Evolutionary conservation across 2,888 invertebrate species (phyloP), one percentile per base, ranked within the genome.

Genomic region (Yponomeuta malinellus): DNA sequence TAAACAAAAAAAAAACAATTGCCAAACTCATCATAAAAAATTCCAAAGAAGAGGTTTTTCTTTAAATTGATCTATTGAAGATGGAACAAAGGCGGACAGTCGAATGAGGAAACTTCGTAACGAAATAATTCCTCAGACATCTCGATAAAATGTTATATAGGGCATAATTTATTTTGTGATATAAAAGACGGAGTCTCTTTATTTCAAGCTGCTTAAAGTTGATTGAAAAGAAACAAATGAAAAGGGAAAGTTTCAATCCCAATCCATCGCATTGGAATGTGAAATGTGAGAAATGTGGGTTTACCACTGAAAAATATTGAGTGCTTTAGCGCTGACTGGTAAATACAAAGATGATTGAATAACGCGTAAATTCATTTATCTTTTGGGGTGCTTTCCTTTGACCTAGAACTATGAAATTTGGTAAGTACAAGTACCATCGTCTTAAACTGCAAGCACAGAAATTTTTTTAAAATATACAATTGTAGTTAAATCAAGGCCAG

Each of bases 171-270:
- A 59, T 59, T 59, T 59, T 59, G 52, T 15, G 29, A 33, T 33
- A 65, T 65, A 29, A 65, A 65, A 65, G 12, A 12, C 65, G 2
- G 65, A 31, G 65, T 31, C 33, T 31, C 23, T 65, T 65, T 65
- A 65, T 33, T 72, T 72, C 33, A 29, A 71, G 68, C 67, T 59
- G 52, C 63, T 71, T 71, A 73, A 75, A 77, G 80, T 79, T 82
- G 81, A 83, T 84, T 82, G 81, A 82, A 83, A 83, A 81, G 79
- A 81, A 82, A 83, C 79, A 82, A 82, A 84, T 78, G 76, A 76
- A 75, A 78, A 76, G 8, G 77, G 75, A 79, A 81, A 81, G 76
- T 79, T 81, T 81, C 77, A 72, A 73, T 77, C 74, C 74, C 79
- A 79, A 82, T 79, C 81, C 79, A 82, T 83, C 78, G 83, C 75